Evolutionary conservation across 2,797 vertebrate species (phyloP), one percentile per base, ranked within the genome.

Genomic region (Sebastes taczanowskii): DNA sequence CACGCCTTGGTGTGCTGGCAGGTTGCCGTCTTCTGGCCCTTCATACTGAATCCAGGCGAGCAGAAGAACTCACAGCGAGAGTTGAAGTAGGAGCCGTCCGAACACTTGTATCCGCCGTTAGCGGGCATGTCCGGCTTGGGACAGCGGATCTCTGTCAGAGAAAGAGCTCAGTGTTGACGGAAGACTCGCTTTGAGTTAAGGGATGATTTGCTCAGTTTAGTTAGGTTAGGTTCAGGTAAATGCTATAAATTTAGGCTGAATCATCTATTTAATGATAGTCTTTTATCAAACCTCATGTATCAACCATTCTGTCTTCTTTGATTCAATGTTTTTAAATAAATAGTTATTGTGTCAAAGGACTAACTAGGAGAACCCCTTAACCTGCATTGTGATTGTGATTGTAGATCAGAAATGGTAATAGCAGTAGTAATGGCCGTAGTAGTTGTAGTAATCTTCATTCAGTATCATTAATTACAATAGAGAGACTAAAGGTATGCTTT

Each of bases 21-120:
- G 0, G 92, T 96, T 20, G 97, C 95, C 0, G 95, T 96, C 70
- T 94, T 95, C 69, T 97, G 96, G 0, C 98, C 98, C 89, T 97
- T 98, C 66, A 99, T 81, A 60, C 94, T 96, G 93, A 97, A 99
- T 1, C 98, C 98, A 0, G 96, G 96, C 0, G 97, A 96, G 80
- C 98, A 99, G 91, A 97, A 98, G 92, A 97, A 99, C 91, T 99
- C 97, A 69, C 98, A 99, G 86, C 96, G 96, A 6, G 98, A 99
- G 94, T 96, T 98, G 89, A 97, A 99, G 94, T 99, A 99, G 79
- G 97, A 97, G 25, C 98, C 98, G n/a, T 98, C 98, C 1, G 96
- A 85, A 49, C 98, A 99, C 89, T 99, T 99, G 93, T 97, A 97
- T 38, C 97, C 97, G 32, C 98, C 98, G 0, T 98, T 98, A 60